Evolutionary conservation across 2,888 invertebrate species (phyloP), one percentile per base, ranked within the genome.

Genomic region (Celastrina argiolus): DNA sequence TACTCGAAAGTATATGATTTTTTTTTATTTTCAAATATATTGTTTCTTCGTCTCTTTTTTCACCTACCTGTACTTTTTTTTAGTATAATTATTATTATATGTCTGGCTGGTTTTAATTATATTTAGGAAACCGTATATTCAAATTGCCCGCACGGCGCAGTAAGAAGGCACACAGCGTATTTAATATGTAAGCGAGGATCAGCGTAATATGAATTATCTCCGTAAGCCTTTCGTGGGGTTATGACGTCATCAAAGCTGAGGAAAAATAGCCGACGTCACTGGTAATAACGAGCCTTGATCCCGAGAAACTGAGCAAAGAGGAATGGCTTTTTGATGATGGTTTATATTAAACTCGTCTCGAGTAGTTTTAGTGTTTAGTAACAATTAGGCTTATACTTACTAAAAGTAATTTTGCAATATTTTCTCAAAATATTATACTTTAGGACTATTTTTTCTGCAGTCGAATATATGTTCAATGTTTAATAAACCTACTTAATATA

Each of bases 261-360:
- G 61, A 36, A 39, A 61, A 39, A 61, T 39, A 39, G 61, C 36
- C 36, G 61, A 61, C 61, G 61, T 39, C 39, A 61, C 36, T 36
- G 39, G 22, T 39, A 36, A 39, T 61, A 61, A 61, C 61, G 61
- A 36, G 39, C 22, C 22, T 36, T 61, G 39, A 39, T 61, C 61
- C 61, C 36, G 39, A 39, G 61, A 39, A 61, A 61, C 61, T 22
- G 39, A 61, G 61, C 59, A 58, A 59, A 58, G 41, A 58, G 12
- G 14, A 31, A 51, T 34, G 64, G 66, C 63, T 67, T 45, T 65
- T 66, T 58, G 66, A 58, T 59, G 66, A 66, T 16, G 36, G 59
- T 63, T 56, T 56, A 64, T 42, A 65, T 65, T 58, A 59, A 59
- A 58, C 58, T 56, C 61, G 22, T 22, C 61, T 36, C 61, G 14